Conservation (phyloP, 2,888 invertebrate species). For the Drosophila paranaensis region DNA sequence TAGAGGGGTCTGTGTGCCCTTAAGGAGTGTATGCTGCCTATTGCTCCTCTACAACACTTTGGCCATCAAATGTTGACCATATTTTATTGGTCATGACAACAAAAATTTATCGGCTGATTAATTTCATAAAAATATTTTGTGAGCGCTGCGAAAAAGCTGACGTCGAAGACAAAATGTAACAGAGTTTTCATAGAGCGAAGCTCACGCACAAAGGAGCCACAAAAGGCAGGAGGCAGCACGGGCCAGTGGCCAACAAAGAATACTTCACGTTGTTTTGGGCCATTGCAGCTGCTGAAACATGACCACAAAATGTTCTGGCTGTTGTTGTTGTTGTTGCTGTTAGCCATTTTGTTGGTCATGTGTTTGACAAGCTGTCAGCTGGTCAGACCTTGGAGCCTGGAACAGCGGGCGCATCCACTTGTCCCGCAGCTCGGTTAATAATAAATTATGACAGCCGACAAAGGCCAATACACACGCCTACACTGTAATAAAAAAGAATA, state of each 20-base stretch:
- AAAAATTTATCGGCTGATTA: constrained; percentile 52
- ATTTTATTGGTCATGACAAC: constrained; percentile 48
- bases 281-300: constrained; percentile 52
- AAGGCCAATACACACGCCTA: constrained; percentile 41
- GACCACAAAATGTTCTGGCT: constrained; percentile 9
- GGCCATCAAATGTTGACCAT: constrained; percentile 40
- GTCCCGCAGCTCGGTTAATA: constrained; percentile 61
- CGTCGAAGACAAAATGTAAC: constrained; percentile 11
- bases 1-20: no score
- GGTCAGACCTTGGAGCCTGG: constrained; percentile 17
- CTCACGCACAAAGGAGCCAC: constrained; percentile 6
- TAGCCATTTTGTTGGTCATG: constrained; percentile 59
- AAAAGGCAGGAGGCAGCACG: not conserved
- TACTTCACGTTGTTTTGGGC: constrained; percentile 3
- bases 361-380: constrained; percentile 72
- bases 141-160: not conserved
- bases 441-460: constrained; percentile 76
- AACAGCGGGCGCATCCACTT: constrained; percentile 48
- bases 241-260: constrained; percentile 30
- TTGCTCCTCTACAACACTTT: constrained; percentile 5
- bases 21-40: not conserved
- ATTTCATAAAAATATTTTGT: constrained; percentile 52
- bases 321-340: constrained; percentile 18
- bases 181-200: constrained; percentile 15
- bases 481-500: constrained; percentile 37